Conservation (phyloP, 1,140 invertebrate species). For the Nixonia krombeini region DNA sequence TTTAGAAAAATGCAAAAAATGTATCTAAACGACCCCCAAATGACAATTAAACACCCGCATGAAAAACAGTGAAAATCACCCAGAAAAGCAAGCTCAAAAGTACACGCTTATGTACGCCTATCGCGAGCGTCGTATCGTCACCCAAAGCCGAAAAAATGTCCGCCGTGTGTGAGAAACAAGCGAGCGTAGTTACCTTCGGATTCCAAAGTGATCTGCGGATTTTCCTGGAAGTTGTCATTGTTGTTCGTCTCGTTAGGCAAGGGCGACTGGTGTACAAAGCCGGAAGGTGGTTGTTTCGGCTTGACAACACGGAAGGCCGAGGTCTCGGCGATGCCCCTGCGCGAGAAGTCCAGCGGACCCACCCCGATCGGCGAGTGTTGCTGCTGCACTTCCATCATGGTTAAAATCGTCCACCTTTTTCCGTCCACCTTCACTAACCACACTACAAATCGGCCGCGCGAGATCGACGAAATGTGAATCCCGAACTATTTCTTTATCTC, state of each 20-base stretch:
- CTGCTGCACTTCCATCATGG: slow-evolving; percentile 70
- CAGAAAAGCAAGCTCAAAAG: too few species aligned
- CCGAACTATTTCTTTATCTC: too few species aligned
- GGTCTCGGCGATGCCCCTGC: slow-evolving; percentile 67
- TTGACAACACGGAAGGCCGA: slow-evolving; percentile 69
- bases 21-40: too few species aligned
- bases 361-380: slow-evolving; percentile 69
- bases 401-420: slow-evolving; percentile 12
- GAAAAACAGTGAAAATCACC: too few species aligned
- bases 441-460: slow-evolving; percentile 10
- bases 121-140: too few species aligned
- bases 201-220: slow-evolving; percentile 48
- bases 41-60: too few species aligned
- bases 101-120: too few species aligned
- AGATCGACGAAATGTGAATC: too few species aligned
- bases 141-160: too few species aligned
- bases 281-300: slow-evolving; percentile 59
- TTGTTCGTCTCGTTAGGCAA: slow-evolving; percentile 59
- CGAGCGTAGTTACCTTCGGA: slow-evolving; percentile 58
- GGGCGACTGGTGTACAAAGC: slow-evolving; percentile 53
- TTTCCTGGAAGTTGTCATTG: slow-evolving; percentile 62
- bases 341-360: slow-evolving; percentile 68
- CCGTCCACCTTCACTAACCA: slow-evolving; percentile 14
- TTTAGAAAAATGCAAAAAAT: too few species aligned
- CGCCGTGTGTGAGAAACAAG: too few species aligned